phyloP scores from a whole-genome alignment of 2,888 invertebrate species.

The Temnothorax ravouxi region DNA sequence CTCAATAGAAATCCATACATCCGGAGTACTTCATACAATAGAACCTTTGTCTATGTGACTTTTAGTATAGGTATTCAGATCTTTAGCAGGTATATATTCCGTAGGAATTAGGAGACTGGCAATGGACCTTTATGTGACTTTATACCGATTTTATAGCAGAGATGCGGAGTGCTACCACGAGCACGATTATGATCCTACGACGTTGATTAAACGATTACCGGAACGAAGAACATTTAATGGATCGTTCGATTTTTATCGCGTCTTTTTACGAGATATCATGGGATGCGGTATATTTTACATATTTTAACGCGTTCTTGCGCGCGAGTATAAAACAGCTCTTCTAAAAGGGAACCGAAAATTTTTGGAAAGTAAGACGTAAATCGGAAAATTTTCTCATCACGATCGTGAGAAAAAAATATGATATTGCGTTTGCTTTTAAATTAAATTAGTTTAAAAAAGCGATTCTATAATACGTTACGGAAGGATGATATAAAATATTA shows the following conservation, averaged over 20 bases:
- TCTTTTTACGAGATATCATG: constrained; percentile 31
- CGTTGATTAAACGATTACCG: constrained; percentile 73
- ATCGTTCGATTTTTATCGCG: constrained; percentile 68
- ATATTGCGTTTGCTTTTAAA: neutral
- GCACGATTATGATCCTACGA: constrained; percentile 45
- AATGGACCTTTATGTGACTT: constrained; percentile 62
- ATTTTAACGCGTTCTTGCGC: constrained; percentile 18
- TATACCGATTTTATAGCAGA: constrained; percentile 69
- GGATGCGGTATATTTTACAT: constrained; percentile 23
- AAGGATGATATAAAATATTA: constrained; percentile 1
- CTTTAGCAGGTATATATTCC: constrained; percentile 58
- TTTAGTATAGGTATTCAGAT: no score
- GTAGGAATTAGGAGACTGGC: constrained; percentile 68
- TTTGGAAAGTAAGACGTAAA: constrained; percentile 18
- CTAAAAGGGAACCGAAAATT: neutral
- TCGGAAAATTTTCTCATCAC: neutral
- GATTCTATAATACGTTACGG: no score
- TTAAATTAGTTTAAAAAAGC: neutral
- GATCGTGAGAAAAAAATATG: neutral
- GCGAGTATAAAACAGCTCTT: neutral
- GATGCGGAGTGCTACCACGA: constrained; percentile 36
- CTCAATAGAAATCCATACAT: no score
- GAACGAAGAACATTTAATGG: constrained; percentile 66
- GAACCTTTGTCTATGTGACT: no score
- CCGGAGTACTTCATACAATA: no score